A percentile compares a stretch with the other conserved stretches of the same genome.
Evolutionary conservation across 2,888 invertebrate species (phyloP).

Genomic region (Eupithecia pulchellata): DNA sequence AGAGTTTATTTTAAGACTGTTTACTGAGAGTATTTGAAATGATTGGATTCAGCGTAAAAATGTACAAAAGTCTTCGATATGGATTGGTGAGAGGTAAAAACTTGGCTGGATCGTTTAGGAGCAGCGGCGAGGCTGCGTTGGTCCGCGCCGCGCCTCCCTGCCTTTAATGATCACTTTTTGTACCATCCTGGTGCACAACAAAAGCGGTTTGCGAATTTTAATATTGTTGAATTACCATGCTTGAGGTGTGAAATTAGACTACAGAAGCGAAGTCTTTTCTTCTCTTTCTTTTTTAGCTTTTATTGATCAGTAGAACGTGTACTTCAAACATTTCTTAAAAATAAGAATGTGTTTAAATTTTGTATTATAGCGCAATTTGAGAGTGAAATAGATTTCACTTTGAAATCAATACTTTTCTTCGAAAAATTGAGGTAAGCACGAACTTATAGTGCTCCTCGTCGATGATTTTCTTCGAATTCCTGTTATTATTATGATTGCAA

Average conservation of each 20-base stretch:
- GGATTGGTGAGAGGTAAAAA: slow-evolving; percentile 81
- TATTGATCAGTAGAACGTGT: too few species aligned
- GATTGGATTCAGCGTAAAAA: slow-evolving; percentile 67
- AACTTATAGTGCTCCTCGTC: neutral
- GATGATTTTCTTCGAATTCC: neutral
- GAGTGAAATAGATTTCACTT: too few species aligned
- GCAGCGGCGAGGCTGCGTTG: slow-evolving; percentile 67
- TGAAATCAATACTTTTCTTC: neutral
- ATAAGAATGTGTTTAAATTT: neutral
- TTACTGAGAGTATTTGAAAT: slow-evolving; percentile 46
- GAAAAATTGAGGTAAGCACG: neutral
- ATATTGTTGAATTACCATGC: slow-evolving; percentile 27
- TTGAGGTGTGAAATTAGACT: neutral
- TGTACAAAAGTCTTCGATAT: slow-evolving; percentile 75
- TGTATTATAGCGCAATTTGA: too few species aligned
- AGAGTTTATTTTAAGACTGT: slow-evolving; percentile 44
- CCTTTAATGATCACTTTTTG: slow-evolving; percentile 84
- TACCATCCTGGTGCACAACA: slow-evolving; percentile 59
- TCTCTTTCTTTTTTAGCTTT: too few species aligned
- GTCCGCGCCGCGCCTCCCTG: slow-evolving; percentile 72
- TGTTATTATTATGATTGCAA: neutral
- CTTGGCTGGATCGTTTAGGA: slow-evolving; percentile 77
- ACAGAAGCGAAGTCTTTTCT: neutral
- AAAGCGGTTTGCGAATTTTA: slow-evolving; percentile 51
- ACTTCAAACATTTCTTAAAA: too few species aligned